Evolutionary conservation across 2,888 invertebrate species (phyloP), one percentile per base, ranked within the genome.

Genomic region (Pheosia gnoma): DNA sequence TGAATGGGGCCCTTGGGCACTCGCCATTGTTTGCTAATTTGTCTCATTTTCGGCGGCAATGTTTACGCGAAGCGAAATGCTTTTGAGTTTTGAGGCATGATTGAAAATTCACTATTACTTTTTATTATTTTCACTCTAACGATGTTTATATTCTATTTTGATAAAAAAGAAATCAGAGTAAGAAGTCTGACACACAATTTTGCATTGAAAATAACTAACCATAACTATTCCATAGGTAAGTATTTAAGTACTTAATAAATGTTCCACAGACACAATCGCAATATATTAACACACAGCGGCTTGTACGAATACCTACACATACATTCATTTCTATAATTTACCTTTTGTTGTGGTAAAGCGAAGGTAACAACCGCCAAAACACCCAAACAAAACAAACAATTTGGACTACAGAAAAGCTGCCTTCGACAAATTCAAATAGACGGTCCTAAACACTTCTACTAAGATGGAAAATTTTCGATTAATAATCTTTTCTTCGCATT

Each of bases 401-500:
- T 73, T 65, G 62, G 59, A 67, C 68, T 65, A 69, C 63, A 63
- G 64, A 57, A 70, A 74, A 71, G 62, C 71, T 77, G 77, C 75
- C 72, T 78, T 78, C 77, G 79, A 84, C 82, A 83, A 85, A 82
- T 85, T 81, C 77, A 81, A 86, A 81, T 78, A 80, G 80, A 77
- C 81, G 77, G 67, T 71, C 69, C 74, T 75, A 78, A 82, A 80
- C 78, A 78, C 77, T 82, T 80, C 71, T 66, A 79, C 66, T 75
- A 80, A 81, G 77, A 84, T 82, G 82, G 86, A 84, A 86, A 86
- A 86, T 86, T 86, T 85, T 84, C 87, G 84, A 90, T 90, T 91
- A 90, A 90, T 91, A 91, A 90, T 85, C 82, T 87, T 85, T 89
- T 88, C 83, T 82, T 83, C 81, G 81, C 78, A 85, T 87, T 88